Conservation (phyloP, 2,888 invertebrate species). For the Cordilura impudica region DNA sequence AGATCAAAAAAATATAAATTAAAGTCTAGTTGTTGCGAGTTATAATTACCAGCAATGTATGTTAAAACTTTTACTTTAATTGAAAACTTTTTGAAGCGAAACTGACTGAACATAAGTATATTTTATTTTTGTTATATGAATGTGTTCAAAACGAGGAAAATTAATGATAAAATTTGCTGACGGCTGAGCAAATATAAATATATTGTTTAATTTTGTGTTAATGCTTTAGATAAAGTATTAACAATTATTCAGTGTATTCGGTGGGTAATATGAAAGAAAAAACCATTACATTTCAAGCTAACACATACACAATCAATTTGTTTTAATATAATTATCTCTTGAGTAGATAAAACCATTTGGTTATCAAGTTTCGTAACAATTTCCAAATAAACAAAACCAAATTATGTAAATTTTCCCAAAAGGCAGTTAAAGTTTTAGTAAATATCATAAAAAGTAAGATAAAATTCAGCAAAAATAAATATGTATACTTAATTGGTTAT, state of each 20-base stretch:
- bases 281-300: not conserved
- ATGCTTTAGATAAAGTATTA: not conserved
- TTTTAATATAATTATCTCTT: not conserved
- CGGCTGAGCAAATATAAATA: slow-evolving; percentile 49
- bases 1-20: slow-evolving; percentile 17
- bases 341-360: not conserved
- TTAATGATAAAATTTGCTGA: slow-evolving; percentile 27
- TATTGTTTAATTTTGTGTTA: slow-evolving; percentile 22
- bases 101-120: not conserved
- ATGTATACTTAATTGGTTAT: not conserved
- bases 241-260: not conserved
- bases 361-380: not conserved
- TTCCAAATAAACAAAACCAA: not conserved
- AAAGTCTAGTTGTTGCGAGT: not conserved
- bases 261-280: not conserved
- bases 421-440: too few species aligned
- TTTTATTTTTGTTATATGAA: not conserved
- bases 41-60: not conserved
- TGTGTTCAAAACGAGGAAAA: not conserved
- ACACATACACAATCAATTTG: not conserved
- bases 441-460: not conserved
- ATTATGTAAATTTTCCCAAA: too few species aligned
- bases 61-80: slow-evolving; percentile 52
- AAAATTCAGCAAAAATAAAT: not conserved
- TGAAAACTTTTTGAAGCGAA: slow-evolving; percentile 50